Evolutionary conservation across 2,888 invertebrate genomes (phyloP).

Genomic region (Ophion ventricosus): DNA sequence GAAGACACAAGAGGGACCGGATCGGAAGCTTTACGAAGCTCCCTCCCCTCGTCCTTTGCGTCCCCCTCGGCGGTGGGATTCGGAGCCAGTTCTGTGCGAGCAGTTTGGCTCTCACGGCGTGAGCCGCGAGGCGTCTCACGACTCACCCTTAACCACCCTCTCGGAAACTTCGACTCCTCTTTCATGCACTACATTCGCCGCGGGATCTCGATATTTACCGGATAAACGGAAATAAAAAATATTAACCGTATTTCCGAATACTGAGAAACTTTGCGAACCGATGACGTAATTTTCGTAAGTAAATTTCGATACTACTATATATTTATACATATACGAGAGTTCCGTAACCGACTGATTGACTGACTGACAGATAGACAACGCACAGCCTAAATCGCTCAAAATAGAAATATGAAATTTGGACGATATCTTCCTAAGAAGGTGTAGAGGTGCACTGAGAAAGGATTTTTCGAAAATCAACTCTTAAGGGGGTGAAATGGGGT

Average conservation of each 20-base stretch:
- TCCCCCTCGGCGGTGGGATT: constrained; percentile 57
- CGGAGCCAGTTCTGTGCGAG: constrained; percentile 70
- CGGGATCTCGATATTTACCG: constrained; percentile 62
- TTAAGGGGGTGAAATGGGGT: too few species aligned
- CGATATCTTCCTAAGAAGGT: too few species aligned
- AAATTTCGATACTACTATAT: not conserved
- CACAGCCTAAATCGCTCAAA: too few species aligned
- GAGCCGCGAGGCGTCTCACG: constrained; percentile 22
- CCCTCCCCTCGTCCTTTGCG: not conserved
- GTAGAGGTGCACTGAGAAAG: too few species aligned
- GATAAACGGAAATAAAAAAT: constrained; percentile 52
- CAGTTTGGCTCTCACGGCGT: constrained; percentile 68
- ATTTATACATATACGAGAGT: not conserved
- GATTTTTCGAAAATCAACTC: too few species aligned
- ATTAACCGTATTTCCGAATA: not conserved
- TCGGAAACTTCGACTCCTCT: constrained; percentile 41
- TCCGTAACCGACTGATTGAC: too few species aligned
- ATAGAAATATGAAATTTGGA: too few species aligned
- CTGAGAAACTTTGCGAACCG: not conserved
- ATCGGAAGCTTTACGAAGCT: constrained; percentile 68
- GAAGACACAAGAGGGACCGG: constrained; percentile 38
- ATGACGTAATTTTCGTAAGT: not conserved
- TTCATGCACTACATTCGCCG: constrained; percentile 6
- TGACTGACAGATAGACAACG: too few species aligned
- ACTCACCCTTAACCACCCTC: constrained; percentile 36